These are phyloP conservation scores for Busseola fusca DNA, from an alignment of 2,888 invertebrate species.

Conservation along the genomic window DNA sequence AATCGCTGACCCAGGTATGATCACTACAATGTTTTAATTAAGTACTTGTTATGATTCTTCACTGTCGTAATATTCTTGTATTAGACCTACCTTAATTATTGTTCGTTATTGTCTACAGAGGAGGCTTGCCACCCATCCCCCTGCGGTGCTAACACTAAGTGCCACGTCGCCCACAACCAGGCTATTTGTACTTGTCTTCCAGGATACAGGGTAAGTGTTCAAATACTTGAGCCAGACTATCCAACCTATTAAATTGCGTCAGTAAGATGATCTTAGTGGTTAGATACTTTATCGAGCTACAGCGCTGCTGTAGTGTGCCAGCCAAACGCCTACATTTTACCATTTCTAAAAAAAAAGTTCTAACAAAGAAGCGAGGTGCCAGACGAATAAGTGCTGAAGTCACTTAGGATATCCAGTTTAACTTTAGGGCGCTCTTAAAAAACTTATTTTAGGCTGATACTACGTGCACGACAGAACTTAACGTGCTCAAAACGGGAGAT, in stretches of 20 bases:
- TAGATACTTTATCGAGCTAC: not conserved
- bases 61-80: not conserved
- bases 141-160: slow-evolving; percentile 94
- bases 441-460: not conserved
- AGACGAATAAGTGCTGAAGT: not conserved
- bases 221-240: not conserved
- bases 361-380: not conserved
- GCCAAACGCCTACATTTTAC: not conserved
- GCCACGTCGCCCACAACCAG: slow-evolving; percentile 93
- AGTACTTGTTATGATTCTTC: not conserved
- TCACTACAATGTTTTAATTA: not conserved
- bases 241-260: not conserved
- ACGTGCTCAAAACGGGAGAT: not conserved
- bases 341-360: not conserved
- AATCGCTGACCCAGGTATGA: slow-evolving; percentile 92
- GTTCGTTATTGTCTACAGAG: slow-evolving; percentile 85
- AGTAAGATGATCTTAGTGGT: not conserved
- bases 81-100: not conserved
- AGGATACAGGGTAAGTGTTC: slow-evolving; percentile 88
- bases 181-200: slow-evolving; percentile 94
- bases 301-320: not conserved
- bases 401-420: not conserved
- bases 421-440: not conserved
- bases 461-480: not conserved
- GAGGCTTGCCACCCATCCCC: slow-evolving; percentile 95